Conservation (phyloP, 2,797 vertebrate genomes). For the Squalus acanthias region DNA sequence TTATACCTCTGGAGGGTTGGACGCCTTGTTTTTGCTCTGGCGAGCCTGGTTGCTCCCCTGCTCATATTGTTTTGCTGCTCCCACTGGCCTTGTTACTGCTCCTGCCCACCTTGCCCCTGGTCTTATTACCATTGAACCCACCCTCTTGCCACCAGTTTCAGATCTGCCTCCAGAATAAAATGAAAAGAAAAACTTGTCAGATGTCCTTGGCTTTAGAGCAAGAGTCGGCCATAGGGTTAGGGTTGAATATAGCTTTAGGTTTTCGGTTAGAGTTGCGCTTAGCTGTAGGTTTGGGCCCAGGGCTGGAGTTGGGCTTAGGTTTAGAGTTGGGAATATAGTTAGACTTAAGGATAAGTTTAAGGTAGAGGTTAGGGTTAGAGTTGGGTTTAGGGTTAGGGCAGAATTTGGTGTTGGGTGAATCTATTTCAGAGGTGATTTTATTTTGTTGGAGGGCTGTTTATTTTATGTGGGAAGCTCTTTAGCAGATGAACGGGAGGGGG, state of each 20-base stretch:
- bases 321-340: background rate
- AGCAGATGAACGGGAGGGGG: background rate
- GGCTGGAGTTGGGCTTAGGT: background rate
- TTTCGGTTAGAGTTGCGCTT: background rate
- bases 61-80: background rate
- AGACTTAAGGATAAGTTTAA: background rate
- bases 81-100: background rate
- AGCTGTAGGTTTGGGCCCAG: background rate
- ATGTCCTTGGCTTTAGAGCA: background rate
- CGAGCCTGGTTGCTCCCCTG: background rate
- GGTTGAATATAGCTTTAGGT: background rate
- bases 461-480: background rate
- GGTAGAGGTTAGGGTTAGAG: background rate
- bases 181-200: background rate
- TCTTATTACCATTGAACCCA: background rate
- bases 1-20: background rate
- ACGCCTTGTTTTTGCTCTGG: background rate
- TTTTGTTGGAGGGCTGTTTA: background rate
- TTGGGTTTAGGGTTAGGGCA: background rate
- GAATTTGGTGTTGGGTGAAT: background rate
- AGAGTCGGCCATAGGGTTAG: too few relatives aligned
- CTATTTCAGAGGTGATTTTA: background rate
- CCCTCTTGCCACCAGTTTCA: background rate
- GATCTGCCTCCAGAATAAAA: background rate
- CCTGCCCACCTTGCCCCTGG: background rate